Evolutionary conservation across 2,888 invertebrate genomes (phyloP).

Genomic region (Drosophila paramelanica): DNA sequence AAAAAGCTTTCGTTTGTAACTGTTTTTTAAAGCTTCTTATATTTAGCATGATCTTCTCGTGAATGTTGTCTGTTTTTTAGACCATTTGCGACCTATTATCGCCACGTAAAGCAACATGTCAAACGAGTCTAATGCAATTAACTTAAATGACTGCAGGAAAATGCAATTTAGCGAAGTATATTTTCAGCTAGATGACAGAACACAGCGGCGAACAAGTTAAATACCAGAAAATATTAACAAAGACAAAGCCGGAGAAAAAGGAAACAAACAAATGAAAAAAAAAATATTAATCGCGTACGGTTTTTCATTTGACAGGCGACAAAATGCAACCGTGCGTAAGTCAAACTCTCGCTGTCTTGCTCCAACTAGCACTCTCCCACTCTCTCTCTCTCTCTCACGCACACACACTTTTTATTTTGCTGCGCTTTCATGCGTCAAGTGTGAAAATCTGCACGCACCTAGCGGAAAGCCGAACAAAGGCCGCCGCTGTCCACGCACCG

Average conservation of each 20-base stretch:
- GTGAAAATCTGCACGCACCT: conserved; percentile 74
- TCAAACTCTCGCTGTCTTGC: conserved; percentile 9
- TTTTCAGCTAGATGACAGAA: conserved; percentile 32
- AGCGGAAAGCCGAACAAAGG: conserved; percentile 46
- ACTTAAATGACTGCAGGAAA: conserved; percentile 70
- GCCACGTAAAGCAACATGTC: conserved; percentile 59
- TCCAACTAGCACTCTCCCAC: not conserved
- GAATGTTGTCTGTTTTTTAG: conserved; percentile 6
- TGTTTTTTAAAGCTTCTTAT: conserved; percentile 3
- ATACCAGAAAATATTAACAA: conserved; percentile 33
- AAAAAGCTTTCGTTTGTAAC: not conserved
- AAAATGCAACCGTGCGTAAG: conserved; percentile 64
- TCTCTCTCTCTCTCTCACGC: not conserved
- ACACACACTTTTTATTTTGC: not conserved
- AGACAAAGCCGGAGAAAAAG: conserved; percentile 3
- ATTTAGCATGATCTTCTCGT: not conserved
- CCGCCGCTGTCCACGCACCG: conserved; percentile 41
- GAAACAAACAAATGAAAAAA: conserved; percentile 1
- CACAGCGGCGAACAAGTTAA: conserved; percentile 33
- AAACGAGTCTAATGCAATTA: conserved; percentile 82
- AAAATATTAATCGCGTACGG: conserved; percentile 24
- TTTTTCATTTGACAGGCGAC: conserved; percentile 44
- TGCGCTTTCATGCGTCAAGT: conserved; percentile 65
- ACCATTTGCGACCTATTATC: conserved; percentile 29
- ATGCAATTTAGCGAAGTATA: conserved; percentile 80